Evolutionary conservation across 1,140 invertebrate species (phyloP), one percentile per base, ranked within the genome.

Genomic region (Megalopta genalis): DNA sequence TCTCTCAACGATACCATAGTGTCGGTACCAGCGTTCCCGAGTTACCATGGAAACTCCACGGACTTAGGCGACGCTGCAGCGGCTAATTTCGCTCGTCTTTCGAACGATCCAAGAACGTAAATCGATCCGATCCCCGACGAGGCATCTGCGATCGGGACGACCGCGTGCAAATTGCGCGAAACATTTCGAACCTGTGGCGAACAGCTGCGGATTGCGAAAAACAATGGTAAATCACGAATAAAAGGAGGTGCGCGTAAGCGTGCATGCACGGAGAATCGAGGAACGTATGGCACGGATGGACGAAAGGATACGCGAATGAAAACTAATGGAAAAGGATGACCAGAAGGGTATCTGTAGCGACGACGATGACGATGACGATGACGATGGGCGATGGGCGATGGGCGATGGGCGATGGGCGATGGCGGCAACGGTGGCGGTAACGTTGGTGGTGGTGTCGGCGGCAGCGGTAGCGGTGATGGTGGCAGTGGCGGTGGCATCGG

Each of bases 31-130:
- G 89, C 88, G 88, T 85, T 88, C 88, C 85, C 70, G 54, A 82
- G 91, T 92, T 91, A 77, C 91, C 90, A 92, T 92, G 91, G 89
- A 83, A 85, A 92, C 91, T 77, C 86, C 86, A 77, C 82, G 83
- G 80, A 87, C 88, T 87, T 86, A 73, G 67, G 77, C 84, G 77
- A 68, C 60, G 66, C 72, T 83, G 71, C 75, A 83, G 83, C 62
- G 63, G 74, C 42, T 80, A 83, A 86, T 88, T 87, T 81, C 71
- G 67, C 66, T 39, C 75, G 71, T 75, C 42, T 74, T 83, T 71
- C 67, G 64, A 77, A 76, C 32, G 71, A 87, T 66, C 27, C 77
- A 67, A 79, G 80, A 71, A 73, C 77, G 68, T 23, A 80, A 80
- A 73, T 73, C 59, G n/a, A 0, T 59, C 73, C 54, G 12, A 10